Conservation (phyloP, 2,113 vertebrate genomes). For the Tinamus guttatus region DNA sequence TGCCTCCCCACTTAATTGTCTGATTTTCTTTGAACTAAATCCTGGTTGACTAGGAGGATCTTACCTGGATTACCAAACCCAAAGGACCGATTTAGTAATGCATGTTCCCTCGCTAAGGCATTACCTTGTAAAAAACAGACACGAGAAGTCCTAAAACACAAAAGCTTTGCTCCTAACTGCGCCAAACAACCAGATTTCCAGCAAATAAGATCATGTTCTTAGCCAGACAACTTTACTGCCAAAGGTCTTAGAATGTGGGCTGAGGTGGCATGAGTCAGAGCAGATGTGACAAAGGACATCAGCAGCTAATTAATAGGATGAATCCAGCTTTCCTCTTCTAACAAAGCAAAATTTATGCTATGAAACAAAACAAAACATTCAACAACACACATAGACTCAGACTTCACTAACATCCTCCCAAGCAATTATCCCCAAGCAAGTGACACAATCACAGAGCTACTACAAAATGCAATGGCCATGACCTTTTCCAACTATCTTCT, state of each 20-base stretch:
- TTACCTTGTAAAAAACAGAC: not conserved
- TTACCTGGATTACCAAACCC: conserved; percentile 10
- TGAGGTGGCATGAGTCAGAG: not conserved
- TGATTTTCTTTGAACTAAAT: conserved; percentile 53
- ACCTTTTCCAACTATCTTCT: not conserved
- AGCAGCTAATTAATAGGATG: not conserved
- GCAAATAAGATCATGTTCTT: not conserved
- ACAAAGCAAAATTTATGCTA: not conserved
- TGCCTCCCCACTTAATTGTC: conserved; percentile 52
- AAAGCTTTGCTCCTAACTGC: not conserved
- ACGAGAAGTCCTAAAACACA: not conserved
- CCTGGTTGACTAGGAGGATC: not conserved
- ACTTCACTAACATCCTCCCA: not conserved
- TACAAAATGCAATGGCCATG: rapidly evolving
- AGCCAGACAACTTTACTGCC: not conserved
- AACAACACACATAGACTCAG: no score
- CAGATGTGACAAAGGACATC: not conserved
- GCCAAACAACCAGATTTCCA: not conserved
- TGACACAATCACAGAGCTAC: not conserved
- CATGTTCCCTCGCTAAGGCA: not conserved
- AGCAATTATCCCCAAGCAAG: not conserved
- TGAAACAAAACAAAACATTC: not conserved
- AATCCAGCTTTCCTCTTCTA: not conserved
- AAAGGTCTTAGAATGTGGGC: not conserved
- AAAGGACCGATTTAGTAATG: conserved; percentile 3